Evolutionary conservation across 1,140 invertebrate genomes (phyloP).

Genomic region (Nephila pilipes): DNA sequence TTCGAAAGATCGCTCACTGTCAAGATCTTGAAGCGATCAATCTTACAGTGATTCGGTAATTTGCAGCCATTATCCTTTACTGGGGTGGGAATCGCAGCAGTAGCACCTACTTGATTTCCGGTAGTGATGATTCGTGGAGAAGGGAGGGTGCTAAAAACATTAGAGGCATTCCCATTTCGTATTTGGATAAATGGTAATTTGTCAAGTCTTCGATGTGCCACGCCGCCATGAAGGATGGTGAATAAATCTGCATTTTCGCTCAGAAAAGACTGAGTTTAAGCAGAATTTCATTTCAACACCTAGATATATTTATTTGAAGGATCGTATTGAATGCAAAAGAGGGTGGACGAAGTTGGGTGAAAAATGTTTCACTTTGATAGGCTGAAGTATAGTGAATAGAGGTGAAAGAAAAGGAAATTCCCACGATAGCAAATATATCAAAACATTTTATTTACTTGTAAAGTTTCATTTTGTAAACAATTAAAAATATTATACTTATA

Average conservation of each 20-base stretch:
- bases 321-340: conserved; percentile 2
- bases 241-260: background rate
- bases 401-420: background rate
- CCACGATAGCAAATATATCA: background rate
- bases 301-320: background rate
- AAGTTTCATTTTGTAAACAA: too few relatives aligned
- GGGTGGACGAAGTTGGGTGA: background rate
- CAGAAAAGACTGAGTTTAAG: background rate
- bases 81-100: conserved; percentile 7
- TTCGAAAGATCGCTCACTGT: conserved; percentile 64
- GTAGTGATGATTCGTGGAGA: background rate
- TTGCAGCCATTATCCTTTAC: conserved; percentile 55
- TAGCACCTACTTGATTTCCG: conserved; percentile 51
- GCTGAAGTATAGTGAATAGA: too few relatives aligned
- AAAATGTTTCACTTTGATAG: background rate
- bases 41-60: conserved; percentile 65
- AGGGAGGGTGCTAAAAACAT: conserved; percentile 43
- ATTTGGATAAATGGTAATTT: conserved; percentile 67
- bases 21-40: conserved; percentile 3
- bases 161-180: conserved; percentile 17
- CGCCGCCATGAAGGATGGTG: background rate
- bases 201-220: conserved; percentile 24
- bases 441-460: background rate
- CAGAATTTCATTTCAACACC: background rate
- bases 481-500: too few relatives aligned